These are phyloP conservation scores for Tromatobia lineatoria DNA, from an alignment of 2,888 invertebrate genomes.

Conservation along the genomic window DNA sequence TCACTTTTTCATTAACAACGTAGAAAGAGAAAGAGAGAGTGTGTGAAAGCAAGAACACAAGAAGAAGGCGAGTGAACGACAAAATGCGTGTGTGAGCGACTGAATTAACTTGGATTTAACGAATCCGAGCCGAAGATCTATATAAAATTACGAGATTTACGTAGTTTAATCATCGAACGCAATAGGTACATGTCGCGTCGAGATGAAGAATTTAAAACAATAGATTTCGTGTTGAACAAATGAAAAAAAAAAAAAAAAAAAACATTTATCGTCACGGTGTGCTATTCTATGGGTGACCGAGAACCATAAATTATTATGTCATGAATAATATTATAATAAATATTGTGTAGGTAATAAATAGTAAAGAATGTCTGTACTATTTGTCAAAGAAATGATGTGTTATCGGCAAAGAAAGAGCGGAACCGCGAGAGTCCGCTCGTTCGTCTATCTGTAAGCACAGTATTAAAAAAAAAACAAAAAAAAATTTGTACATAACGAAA, in stretches of 20 bases:
- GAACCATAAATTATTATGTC: slow-evolving; percentile 53
- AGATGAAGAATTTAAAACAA: slow-evolving; percentile 1
- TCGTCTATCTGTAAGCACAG: slow-evolving; percentile 80
- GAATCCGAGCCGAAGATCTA: not conserved
- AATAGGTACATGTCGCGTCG: slow-evolving; percentile 32
- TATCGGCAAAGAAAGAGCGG: slow-evolving; percentile 70
- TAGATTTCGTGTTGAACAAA: slow-evolving; percentile 20
- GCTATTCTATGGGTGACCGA: slow-evolving; percentile 38
- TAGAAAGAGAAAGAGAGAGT: slow-evolving; percentile 46
- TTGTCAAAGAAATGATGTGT: slow-evolving; percentile 69
- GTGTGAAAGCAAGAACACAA: slow-evolving; percentile 34
- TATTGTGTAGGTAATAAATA: slow-evolving; percentile 55
- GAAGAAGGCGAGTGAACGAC: slow-evolving; percentile 26
- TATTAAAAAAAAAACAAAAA: slow-evolving; percentile 74
- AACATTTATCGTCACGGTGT: slow-evolving; percentile 16
- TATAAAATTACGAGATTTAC: slow-evolving; percentile 23
- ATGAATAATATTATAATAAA: slow-evolving; percentile 50
- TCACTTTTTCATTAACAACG: slow-evolving; percentile 77
- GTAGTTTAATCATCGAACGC: slow-evolving; percentile 31
- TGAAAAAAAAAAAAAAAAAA: too few species aligned
- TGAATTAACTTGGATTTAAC: not conserved
- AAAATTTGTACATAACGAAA: slow-evolving; percentile 79
- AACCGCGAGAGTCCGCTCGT: slow-evolving; percentile 64
- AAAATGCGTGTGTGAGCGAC: slow-evolving; percentile 4
- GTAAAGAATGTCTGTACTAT: slow-evolving; percentile 71